phyloP scores from a whole-genome alignment of 2,113 vertebrate genomes.

The Onychorhynchus coronatus region DNA sequence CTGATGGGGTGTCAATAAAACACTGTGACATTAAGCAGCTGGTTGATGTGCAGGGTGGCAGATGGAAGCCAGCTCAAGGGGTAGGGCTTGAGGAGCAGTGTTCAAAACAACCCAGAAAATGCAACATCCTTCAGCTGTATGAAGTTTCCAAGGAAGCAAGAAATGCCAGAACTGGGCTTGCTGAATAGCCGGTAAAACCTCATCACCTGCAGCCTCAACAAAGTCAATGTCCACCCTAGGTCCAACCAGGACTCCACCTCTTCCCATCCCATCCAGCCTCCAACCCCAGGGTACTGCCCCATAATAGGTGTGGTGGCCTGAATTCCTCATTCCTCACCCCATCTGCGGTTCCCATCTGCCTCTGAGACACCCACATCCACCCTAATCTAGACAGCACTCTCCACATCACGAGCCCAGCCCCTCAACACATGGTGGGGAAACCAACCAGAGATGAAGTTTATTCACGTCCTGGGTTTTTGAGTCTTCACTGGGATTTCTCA shows the following conservation, averaged over 20 bases:
- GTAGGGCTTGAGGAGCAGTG: not conserved
- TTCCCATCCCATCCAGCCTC: not conserved
- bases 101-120: not conserved
- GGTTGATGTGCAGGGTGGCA: not conserved
- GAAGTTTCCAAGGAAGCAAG: not conserved
- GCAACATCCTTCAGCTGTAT: not conserved
- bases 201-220: not conserved
- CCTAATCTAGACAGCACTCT: not conserved
- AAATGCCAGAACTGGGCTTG: not conserved
- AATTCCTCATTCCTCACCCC: not conserved
- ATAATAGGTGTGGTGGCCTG: fast-evolving
- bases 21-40: not conserved
- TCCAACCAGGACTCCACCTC: not conserved
- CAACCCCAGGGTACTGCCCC: not conserved
- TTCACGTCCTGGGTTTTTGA: not conserved
- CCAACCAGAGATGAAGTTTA: not conserved
- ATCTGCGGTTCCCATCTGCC: not conserved
- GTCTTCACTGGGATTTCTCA: not conserved
- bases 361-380: not conserved
- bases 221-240: not conserved
- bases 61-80: not conserved
- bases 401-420: not conserved
- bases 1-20: not conserved
- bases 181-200: not conserved
- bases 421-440: not conserved